phyloP scores from a whole-genome alignment of 64 coral and sea anemone species.

The Actinia equina region DNA sequence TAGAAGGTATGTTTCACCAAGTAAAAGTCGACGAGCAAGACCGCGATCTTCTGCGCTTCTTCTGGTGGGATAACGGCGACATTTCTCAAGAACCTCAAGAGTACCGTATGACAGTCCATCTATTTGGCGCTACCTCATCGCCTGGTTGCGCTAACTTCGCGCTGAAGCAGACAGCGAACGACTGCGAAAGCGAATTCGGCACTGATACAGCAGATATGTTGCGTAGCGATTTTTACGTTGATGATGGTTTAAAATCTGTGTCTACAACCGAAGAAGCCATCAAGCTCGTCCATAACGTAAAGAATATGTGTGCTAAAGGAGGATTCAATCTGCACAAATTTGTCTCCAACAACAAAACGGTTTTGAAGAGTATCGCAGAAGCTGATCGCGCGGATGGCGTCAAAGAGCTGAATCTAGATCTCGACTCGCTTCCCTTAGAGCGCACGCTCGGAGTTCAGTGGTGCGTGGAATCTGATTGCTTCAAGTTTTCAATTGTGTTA shows the following conservation, averaged over 20 bases:
- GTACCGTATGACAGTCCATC: constrained; percentile 27
- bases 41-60: constrained; percentile 19
- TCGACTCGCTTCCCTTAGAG: neutral
- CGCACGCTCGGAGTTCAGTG: constrained; percentile 13
- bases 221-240: constrained; percentile 40
- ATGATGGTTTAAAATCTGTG: constrained; percentile 21
- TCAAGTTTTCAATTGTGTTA: neutral
- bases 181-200: constrained; percentile 33
- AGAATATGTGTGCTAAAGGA: constrained; percentile 20
- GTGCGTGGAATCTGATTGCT: neutral
- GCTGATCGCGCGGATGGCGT: neutral
- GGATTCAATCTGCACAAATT: constrained; percentile 37
- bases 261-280: neutral
- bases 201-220: constrained; percentile 17
- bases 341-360: constrained; percentile 9
- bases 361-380: constrained; percentile 2
- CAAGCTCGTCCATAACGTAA: neutral
- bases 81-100: neutral
- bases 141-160: constrained; percentile 47
- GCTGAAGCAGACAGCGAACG: constrained; percentile 10
- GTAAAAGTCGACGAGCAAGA: constrained; percentile 23
- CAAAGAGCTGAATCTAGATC: constrained; percentile 11
- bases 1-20: constrained; percentile 1
- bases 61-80: constrained; percentile 31
- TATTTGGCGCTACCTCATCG: constrained; percentile 48